phyloP scores from a whole-genome alignment of 2,888 invertebrate genomes.

The Eupeodes latifasciatus region DNA sequence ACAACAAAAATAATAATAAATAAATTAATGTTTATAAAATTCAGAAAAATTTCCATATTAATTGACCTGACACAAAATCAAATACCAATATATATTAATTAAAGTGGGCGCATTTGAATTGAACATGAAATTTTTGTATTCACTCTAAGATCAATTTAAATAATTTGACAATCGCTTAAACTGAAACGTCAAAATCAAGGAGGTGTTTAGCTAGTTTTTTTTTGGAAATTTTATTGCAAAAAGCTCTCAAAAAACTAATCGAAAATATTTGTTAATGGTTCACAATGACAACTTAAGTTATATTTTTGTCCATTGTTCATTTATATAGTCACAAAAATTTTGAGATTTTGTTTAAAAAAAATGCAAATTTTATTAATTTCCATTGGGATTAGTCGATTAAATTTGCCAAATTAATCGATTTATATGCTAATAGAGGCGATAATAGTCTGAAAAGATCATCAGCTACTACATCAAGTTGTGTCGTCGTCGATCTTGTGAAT shows the following conservation, averaged over 20 bases:
- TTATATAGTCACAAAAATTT: background rate
- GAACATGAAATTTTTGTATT: slow-evolving; percentile 64
- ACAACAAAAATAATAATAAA: background rate
- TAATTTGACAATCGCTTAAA: slow-evolving; percentile 34
- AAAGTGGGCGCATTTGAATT: slow-evolving; percentile 69
- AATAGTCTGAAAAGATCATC: slow-evolving; percentile 50
- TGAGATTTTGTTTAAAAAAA: slow-evolving; percentile 32
- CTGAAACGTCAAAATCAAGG: slow-evolving; percentile 57
- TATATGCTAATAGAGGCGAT: slow-evolving; percentile 67
- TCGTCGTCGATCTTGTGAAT: slow-evolving; percentile 70
- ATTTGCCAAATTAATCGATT: slow-evolving; percentile 61
- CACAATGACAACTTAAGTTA: slow-evolving; percentile 5
- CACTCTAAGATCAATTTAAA: slow-evolving; percentile 45
- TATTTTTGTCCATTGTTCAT: too few relatives aligned
- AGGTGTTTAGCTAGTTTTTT: slow-evolving; percentile 55
- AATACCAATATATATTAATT: slow-evolving; percentile 72
- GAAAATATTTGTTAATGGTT: slow-evolving; percentile 66
- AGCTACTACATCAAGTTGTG: slow-evolving; percentile 63
- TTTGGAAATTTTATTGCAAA: slow-evolving; percentile 61
- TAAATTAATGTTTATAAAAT: slow-evolving; percentile 20
- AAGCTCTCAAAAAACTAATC: slow-evolving; percentile 73
- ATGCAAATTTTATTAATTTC: slow-evolving; percentile 31
- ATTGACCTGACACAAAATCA: slow-evolving; percentile 65
- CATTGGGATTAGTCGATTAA: background rate
- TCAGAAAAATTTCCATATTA: slow-evolving; percentile 63